Evolutionary conservation across 2,888 invertebrate species (phyloP), one percentile per base, ranked within the genome.

Genomic region (Chymomyza amoena): DNA sequence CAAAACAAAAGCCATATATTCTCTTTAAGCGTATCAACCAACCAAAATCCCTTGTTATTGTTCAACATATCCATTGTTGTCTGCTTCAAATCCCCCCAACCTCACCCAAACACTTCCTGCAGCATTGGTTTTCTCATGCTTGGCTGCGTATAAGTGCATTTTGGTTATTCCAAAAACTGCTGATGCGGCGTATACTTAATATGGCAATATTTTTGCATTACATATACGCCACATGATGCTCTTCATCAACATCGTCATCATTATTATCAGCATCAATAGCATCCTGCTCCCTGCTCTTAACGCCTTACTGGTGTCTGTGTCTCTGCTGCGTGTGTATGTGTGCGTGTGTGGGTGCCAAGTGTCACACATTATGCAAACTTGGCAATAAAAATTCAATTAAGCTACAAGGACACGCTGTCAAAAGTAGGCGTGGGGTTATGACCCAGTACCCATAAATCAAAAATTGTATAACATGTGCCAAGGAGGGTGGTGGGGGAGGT

Each of bases 311-410:
- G n/a, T n/a, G n/a, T n/a, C n/a, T n/a, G n/a, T n/a, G 54, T 54
- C 54, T 16, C 18, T 16, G n/a, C 54, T 54, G 25, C 25, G 25
- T 25, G n/a, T n/a, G n/a, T n/a, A n/a, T n/a, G n/a, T n/a, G n/a
- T 16, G 9, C 25, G 20, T 25, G 13, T 56, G 10, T 57, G 20
- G 32, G 10, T 57, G 57, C 25, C 57, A 57, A 57, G 57, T 57
- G 25, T 57, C 57, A 66, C 69, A 65, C 77, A 83, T 84, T 89
- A 85, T 85, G 84, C 84, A 85, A 89, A 86, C 79, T 80, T 84
- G 79, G 89, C 84, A 88, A 88, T 89, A 85, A 85, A 85, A 88
- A 86, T 85, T 85, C 89, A 85, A 85, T 85, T 85, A 85, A 83
- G 77, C 72, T 66, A 52, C 84, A 85, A 89, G 84, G 88, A 87